Conservation (phyloP, 2,797 vertebrate genomes). For the Falco rusticolus region DNA sequence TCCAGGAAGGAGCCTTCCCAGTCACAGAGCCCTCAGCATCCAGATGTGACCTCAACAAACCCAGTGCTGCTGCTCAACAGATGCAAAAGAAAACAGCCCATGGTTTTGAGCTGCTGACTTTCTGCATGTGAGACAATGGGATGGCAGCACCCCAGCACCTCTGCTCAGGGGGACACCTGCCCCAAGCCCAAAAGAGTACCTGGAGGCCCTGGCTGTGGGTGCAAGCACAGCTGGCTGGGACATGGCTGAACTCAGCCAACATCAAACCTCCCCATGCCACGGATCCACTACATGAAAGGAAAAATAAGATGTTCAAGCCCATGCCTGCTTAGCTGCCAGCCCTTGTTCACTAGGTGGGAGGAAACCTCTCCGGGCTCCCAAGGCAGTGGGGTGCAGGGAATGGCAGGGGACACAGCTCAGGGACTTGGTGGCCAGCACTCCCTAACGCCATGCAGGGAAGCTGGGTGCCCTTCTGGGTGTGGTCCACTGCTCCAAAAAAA, state of each 20-base stretch:
- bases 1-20: neutral
- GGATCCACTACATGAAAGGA: neutral
- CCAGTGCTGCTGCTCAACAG: neutral
- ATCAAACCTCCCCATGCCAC: neutral
- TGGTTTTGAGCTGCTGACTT: neutral
- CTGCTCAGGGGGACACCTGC: neutral
- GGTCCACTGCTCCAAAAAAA: neutral
- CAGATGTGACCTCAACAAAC: neutral
- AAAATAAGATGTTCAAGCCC: neutral
- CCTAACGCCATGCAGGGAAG: constrained; percentile 16
- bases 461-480: neutral
- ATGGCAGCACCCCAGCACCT: neutral
- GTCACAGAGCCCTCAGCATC: neutral
- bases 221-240: neutral
- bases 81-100: neutral
- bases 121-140: neutral
- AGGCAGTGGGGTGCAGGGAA: neutral
- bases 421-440: neutral
- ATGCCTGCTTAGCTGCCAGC: neutral
- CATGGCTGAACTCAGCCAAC: neutral
- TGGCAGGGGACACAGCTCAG: neutral
- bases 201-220: neutral
- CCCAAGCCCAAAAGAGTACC: neutral
- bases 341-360: neutral
- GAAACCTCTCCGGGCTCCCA: neutral